Percentiles rank a stretch among this genome's conserved stretches.
phyloP scores from a whole-genome alignment of 2,113 vertebrate genomes.

The Emydocephalus ijimae region DNA sequence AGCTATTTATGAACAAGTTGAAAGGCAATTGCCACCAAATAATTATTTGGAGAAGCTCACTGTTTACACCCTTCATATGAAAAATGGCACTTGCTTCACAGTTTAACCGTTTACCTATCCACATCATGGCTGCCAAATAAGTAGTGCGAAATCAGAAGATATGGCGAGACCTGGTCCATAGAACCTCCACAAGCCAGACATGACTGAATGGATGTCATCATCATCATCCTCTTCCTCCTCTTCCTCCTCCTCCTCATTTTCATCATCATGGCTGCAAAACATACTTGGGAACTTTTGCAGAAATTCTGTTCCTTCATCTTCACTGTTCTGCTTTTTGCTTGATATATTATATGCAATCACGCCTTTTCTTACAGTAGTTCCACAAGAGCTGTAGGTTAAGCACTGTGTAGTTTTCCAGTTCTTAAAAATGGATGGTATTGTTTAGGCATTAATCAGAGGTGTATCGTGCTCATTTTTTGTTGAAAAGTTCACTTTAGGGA shows the following conservation, averaged over 20 bases:
- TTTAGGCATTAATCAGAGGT: neutral
- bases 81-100: neutral
- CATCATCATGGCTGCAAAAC: neutral
- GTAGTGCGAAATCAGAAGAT: neutral
- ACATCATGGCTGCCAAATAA: neutral
- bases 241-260: neutral
- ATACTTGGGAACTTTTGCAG: neutral
- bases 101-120: neutral
- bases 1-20: neutral
- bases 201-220: neutral
- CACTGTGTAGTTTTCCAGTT: neutral
- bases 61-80: neutral
- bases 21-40: neutral
- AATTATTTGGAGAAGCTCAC: neutral
- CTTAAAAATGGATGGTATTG: neutral
- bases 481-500: neutral
- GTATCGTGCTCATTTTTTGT: neutral
- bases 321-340: neutral
- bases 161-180: neutral
- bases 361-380: neutral
- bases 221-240: neutral
- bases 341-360: neutral
- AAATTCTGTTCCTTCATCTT: neutral
- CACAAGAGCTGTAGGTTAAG: neutral
- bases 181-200: neutral